A percentile compares a stretch with the other conserved stretches of the same genome.
Evolutionary conservation across 2,797 vertebrate species (phyloP).

Genomic region (Vultur gryphus): DNA sequence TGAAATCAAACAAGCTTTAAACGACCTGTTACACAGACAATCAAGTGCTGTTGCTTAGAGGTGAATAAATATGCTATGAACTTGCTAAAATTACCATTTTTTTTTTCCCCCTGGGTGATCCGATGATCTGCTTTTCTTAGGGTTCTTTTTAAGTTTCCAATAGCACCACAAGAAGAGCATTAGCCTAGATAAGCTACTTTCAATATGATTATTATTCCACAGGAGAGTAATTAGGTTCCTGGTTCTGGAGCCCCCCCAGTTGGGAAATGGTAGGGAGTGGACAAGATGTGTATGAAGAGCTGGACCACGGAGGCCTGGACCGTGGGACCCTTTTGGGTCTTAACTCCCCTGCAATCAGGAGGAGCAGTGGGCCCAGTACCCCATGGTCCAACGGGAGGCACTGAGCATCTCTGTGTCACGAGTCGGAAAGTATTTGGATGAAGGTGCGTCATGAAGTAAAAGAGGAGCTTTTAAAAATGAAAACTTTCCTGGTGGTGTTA

Average conservation of each 20-base stretch:
- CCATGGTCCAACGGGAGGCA: not conserved
- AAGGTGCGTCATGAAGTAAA: not conserved
- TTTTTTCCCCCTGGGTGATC: not conserved
- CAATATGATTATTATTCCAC: not conserved
- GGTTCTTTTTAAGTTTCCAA: not conserved
- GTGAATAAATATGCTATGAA: slow-evolving; percentile 10
- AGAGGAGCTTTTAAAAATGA: not conserved
- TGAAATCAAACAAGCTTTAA: slow-evolving; percentile 27
- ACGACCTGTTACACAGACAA: not conserved
- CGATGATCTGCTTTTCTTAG: not conserved
- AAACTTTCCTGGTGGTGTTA: not conserved
- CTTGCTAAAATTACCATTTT: not conserved
- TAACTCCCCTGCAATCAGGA: not conserved
- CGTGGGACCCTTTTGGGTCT: not conserved
- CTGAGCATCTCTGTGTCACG: not conserved
- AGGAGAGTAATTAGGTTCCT: not conserved
- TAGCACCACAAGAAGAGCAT: not conserved
- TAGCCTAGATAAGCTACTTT: slow-evolving; percentile 4
- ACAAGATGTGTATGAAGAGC: not conserved
- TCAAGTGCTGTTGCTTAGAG: not conserved
- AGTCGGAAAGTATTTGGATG: not conserved
- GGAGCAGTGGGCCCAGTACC: not conserved
- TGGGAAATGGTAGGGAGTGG: not conserved
- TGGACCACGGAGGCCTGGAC: not conserved
- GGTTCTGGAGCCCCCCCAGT: not conserved